These are phyloP conservation scores for Eupithecia abbreviata DNA, from an alignment of 2,888 invertebrate species.

Conservation along the genomic window DNA sequence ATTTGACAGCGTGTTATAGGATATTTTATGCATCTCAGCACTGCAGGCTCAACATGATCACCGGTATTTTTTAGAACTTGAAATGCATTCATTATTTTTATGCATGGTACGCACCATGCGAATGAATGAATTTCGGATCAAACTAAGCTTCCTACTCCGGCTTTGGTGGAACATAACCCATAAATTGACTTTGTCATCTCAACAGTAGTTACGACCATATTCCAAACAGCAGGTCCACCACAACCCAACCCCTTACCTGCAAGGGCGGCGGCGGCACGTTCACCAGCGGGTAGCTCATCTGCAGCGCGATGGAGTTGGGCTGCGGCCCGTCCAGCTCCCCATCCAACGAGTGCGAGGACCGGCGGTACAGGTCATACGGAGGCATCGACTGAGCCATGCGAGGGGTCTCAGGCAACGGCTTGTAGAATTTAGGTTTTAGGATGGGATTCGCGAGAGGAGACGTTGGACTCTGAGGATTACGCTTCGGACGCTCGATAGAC, in stretches of 20 bases:
- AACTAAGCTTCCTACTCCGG: neutral
- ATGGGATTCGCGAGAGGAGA: constrained; percentile 36
- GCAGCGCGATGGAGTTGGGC: constrained; percentile 86
- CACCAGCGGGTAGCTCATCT: constrained; percentile 86
- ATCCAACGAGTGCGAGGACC: constrained; percentile 74
- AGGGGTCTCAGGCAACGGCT: constrained; percentile 52
- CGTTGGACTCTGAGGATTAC: constrained; percentile 55
- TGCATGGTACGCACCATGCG: neutral
- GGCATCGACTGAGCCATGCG: constrained; percentile 70
- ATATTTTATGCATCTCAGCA: too few species aligned
- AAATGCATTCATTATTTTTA: too few species aligned
- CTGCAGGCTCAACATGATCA: neutral
- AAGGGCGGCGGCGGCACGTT: constrained; percentile 81
- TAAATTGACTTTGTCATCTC: neutral
- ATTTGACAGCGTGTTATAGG: neutral
- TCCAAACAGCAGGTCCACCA: neutral
- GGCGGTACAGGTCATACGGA: constrained; percentile 60
- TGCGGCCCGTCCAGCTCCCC: constrained; percentile 73
- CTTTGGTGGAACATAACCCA: neutral
- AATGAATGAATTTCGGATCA: neutral
- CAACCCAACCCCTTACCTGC: constrained; percentile 60
- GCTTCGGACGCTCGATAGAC: constrained; percentile 63
- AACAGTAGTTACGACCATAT: neutral
- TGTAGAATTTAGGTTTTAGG: constrained; percentile 54
- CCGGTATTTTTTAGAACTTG: too few species aligned